Base-by-base conservation (phyloP, 2,888 invertebrate species). In the Drosophila incognita region DNA sequence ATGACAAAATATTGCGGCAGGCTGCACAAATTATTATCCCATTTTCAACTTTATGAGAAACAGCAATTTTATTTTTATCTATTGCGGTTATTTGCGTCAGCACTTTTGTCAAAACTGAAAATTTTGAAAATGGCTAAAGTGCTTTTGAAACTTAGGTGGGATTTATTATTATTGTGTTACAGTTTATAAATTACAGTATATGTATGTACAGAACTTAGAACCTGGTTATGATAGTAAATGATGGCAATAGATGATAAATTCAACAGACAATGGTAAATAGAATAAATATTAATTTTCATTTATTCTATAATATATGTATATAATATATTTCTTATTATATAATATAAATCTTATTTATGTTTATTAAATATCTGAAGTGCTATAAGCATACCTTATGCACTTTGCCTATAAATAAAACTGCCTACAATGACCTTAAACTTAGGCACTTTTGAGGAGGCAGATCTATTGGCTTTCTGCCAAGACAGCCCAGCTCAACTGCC, bases 1-100 rank as follows among this genome's bases (percentile, higher is more conserved):
- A 81, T 87, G 76, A 54, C 66, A 69, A 61, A 49, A 64, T 61
- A 67, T 65, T 59, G 59, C n/a, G 36, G 52, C 46, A 33, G 51
- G 40, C 65, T 21, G 59, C 57, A 13, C 36, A 57, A 38, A 38
- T 56, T 24, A 76, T 79, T 71, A 76, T 65, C 8, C 69, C 56
- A 52, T 48, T 40, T 64, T 7, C 31, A 48, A 42, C 48, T 36
- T 21, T 38, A 29, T 40, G 48, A 51, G 21, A 38, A 38, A 36
- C 33, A 27, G 31, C 53, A 35, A 27, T 75, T 72, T 18, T 54
- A 72, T 69, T 69, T 56, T 48, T n/a, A 18, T 36, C 27, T 60
- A 48, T 65, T 8, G 15, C 15, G 13, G 8, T 18, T 56, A 56
- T 64, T 40, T 64, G 18, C 33, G 35, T 49, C 42, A 59, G 33